Evolutionary conservation across 2,888 invertebrate species (phyloP).

Genomic region (Rhimphoctona megacephalus): DNA sequence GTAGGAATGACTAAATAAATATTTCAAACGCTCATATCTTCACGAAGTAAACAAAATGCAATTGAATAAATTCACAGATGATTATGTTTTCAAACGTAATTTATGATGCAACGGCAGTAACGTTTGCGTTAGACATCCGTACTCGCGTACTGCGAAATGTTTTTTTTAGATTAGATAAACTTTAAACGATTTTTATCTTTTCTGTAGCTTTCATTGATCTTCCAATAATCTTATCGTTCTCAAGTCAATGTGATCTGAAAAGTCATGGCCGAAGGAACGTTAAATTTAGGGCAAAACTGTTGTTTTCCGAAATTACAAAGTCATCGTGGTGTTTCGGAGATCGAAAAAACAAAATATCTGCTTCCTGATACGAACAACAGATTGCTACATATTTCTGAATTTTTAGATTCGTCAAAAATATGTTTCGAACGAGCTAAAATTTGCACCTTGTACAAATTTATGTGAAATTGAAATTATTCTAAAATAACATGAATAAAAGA

Average conservation of each 20-base stretch:
- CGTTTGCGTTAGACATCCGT: not conserved
- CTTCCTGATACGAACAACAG: no score
- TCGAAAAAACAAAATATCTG: not conserved
- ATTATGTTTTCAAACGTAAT: not conserved
- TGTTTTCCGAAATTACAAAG: not conserved
- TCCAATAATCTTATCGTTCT: constrained; percentile 2
- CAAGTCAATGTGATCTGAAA: constrained; percentile 25
- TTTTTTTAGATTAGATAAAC: constrained; percentile 23
- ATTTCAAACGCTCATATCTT: not conserved
- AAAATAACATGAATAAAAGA: not conserved
- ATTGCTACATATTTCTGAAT: no score
- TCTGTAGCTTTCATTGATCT: constrained; percentile 1
- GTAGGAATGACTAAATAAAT: no score
- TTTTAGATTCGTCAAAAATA: no score
- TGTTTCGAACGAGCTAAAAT: no score
- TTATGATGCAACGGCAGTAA: not conserved
- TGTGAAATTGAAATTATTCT: no score
- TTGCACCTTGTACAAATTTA: no score
- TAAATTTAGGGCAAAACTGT: not conserved
- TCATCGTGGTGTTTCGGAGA: not conserved
- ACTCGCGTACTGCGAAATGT: not conserved
- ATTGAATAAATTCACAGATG: not conserved
- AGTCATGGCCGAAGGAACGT: not conserved
- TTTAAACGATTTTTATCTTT: not conserved
- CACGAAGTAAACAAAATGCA: not conserved